Evolutionary conservation across 2,797 vertebrate genomes (phyloP), one percentile per base, ranked within the genome.

Genomic region (Steatocranus sp.): DNA sequence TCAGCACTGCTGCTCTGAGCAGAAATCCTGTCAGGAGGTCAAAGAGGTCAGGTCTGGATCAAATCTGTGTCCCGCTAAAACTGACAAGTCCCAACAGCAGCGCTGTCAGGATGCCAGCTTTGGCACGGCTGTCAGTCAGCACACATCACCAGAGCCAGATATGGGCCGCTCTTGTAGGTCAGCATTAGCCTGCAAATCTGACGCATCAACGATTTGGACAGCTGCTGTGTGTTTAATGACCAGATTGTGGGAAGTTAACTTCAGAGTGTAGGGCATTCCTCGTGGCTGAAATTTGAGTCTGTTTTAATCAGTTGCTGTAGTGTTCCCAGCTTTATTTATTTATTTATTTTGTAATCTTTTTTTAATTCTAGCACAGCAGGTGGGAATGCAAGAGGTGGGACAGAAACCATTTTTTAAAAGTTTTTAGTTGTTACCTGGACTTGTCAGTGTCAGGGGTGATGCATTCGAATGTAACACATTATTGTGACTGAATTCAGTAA

Each of bases 61-160:
- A 94, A 93, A 94, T 91, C 83, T 88, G 87, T 89, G 86, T 91
- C 88, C 82, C 49, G 50, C 90, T 92, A 89, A 87, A 92, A 90
- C 87, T 95, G 92, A 94, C 94, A 93, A 89, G 87, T 87, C 87
- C 90, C 87, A 91, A 85, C 90, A 91, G 91, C 88, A 87, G 83
- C 84, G 88, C 92, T 94, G 95, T 91, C 94, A 91, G 88, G 85
- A 87, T 51, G 86, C 91, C 91, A 90, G 88, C 86, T 86, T 81
- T 90, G 88, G 83, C 89, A 79, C 41, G 2, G 48, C 88, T 92
- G 92, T 95, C 92, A 94, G 87, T 94, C 93, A 91, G 84, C 75
- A 79, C 82, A 85, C 88, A 89, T 90, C 90, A 82, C 75, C 81
- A 85, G 77, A 85, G 92, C 82, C 85, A 91, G 87, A 92, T 88